Base-by-base conservation (phyloP, 2,113 vertebrate species). In the Phodopus roborovskii region DNA sequence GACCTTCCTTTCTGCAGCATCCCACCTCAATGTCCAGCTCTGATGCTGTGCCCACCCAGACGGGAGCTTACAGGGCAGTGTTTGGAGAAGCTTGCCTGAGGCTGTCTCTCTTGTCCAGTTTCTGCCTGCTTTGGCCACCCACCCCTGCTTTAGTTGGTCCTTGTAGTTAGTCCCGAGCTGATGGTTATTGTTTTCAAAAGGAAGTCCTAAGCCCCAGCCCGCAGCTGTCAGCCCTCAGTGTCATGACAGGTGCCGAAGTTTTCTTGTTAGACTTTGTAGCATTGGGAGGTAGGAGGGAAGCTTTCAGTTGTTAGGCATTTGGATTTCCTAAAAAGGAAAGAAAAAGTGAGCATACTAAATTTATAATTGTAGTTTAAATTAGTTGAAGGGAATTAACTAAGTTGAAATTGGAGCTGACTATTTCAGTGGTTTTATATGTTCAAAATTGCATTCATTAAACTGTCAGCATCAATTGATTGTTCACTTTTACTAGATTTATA, bases 361-460 rank as follows among this genome's bases (percentile, higher is more conserved):
- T 93, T 95, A 73, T 91, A 90, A 82, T 90, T 75, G 36, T 42
- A 70, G 60, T 96, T 94, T 94, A 97, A 92, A 81, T 97, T 92
- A 68, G 50, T 78, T 83, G 58, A 85, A 58, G 56, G 45, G 83
- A 93, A 88, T 93, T 79, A 86, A 91, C 68, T 75, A 91, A 79
- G 62, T 79, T 93, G 77, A 74, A 83, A 83, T 48, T 62, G 60
- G 19, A 45, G 15, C 74, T 85, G 50, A 79, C 70, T 88, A 53
- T 88, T 87, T 92, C 60, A 71, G 81, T 22, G 60, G 68, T 90
- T 81, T 94, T 96, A 88, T 92, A n/a, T 88, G 64, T 84, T 93
- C 64, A 91, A 73, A 90, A 91, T 81, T 91, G 73, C n/a, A 79
- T 93, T 96, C 56, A 88, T 66, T 91, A 88, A 91, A 90, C 24